Percentiles rank a stretch among this genome's conserved stretches.
These are phyloP conservation scores for Narcine bancroftii DNA, from an alignment of 2,113 vertebrate species.

Conservation along the genomic window DNA sequence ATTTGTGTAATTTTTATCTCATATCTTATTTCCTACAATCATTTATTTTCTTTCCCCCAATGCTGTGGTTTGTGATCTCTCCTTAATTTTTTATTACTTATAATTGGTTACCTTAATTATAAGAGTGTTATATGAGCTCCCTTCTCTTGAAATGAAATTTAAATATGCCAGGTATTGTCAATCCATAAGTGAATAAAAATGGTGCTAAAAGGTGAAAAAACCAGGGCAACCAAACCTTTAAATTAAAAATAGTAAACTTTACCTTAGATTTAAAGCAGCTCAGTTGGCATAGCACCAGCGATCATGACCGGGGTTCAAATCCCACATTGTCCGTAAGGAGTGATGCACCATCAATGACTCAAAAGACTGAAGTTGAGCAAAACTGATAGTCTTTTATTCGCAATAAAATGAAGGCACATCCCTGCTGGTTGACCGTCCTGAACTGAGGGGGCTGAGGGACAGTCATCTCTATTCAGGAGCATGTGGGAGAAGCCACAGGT, in stretches of 20 bases:
- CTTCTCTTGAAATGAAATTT: not conserved
- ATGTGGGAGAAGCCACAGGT: too few relatives aligned
- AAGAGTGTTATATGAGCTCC: not conserved
- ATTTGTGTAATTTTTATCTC: not conserved
- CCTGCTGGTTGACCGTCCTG: too few relatives aligned
- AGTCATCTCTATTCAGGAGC: too few relatives aligned
- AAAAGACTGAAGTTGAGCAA: too few relatives aligned
- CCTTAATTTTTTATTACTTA: not conserved
- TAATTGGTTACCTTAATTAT: not conserved
- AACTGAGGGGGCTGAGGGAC: too few relatives aligned
- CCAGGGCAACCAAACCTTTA: not conserved
- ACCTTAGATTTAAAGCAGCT: constrained; percentile 16
- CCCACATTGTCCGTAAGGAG: too few relatives aligned
- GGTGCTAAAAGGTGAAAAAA: not conserved
- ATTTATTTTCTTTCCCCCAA: not conserved
- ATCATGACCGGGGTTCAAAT: too few relatives aligned
- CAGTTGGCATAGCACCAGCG: too few relatives aligned
- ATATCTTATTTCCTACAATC: not conserved
- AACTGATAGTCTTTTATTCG: too few relatives aligned
- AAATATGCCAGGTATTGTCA: not conserved
- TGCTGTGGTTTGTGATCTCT: not conserved
- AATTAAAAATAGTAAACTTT: not conserved
- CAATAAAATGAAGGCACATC: too few relatives aligned
- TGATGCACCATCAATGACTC: too few relatives aligned
- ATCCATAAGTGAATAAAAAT: not conserved